Conservation (phyloP, 1,140 invertebrate species). For the Heliconius eleuchia region DNA sequence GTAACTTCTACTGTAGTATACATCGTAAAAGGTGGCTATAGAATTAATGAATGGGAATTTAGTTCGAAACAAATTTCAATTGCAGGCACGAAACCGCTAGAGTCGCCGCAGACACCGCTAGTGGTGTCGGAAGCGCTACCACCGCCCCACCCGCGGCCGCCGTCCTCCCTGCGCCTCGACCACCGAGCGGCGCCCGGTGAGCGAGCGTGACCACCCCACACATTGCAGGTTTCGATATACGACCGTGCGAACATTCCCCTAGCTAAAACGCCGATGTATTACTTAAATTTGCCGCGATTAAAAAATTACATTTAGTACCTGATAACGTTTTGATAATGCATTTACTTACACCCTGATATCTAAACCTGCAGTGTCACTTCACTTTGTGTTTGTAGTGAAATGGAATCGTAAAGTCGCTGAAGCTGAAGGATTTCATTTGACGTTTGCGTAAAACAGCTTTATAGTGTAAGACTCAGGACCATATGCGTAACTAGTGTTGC, state of each 20-base stretch:
- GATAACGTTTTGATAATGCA: conserved; percentile 46
- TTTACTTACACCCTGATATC: conserved; percentile 54
- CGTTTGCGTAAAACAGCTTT: conserved; percentile 71
- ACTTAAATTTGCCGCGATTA: neutral
- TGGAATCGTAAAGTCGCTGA: conserved; percentile 49
- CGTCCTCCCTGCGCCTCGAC: conserved; percentile 81
- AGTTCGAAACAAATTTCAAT: conserved; percentile 12
- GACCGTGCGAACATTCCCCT: conserved; percentile 58
- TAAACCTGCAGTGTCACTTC: conserved; percentile 69
- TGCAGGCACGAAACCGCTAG: conserved; percentile 88
- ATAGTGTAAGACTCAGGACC: conserved; percentile 78
- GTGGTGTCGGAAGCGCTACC: conserved; percentile 79
- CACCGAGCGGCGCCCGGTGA: conserved; percentile 85
- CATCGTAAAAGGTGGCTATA: neutral
- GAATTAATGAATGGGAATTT: neutral
- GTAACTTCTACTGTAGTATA: neutral
- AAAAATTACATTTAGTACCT: conserved; percentile 39
- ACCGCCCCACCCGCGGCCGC: conserved; percentile 79
- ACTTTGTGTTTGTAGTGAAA: conserved; percentile 69
- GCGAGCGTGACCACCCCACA: conserved; percentile 77
- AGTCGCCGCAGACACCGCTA: conserved; percentile 91
- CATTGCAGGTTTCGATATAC: conserved; percentile 68
- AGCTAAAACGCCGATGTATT: conserved; percentile 32
- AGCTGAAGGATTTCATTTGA: conserved; percentile 57
- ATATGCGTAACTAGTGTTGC: conserved; percentile 65